phyloP scores from a whole-genome alignment of 2,113 vertebrate genomes.

The Ascaphus truei region DNA sequence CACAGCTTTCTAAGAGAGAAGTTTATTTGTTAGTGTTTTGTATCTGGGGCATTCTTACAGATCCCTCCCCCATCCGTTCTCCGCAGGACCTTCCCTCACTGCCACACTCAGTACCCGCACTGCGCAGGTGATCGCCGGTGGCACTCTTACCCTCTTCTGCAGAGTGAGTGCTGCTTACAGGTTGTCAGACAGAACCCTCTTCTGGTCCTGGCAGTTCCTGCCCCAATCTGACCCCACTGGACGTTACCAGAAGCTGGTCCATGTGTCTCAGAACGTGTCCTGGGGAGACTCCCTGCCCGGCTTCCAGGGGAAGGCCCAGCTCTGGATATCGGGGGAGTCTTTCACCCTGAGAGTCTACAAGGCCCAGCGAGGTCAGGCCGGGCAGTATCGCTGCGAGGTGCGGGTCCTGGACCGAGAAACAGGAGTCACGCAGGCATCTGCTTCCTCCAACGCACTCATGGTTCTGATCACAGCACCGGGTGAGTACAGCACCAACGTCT shows the following conservation, averaged over 20 bases:
- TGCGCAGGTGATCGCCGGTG: background rate
- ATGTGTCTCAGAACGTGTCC: constrained; percentile 42
- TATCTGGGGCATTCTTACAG: too few relatives aligned
- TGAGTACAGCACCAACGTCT: too few relatives aligned
- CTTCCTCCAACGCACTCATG: constrained; percentile 53
- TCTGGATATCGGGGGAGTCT: background rate
- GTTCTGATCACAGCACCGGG: constrained; percentile 66
- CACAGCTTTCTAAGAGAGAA: too few relatives aligned
- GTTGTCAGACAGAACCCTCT: constrained; percentile 24
- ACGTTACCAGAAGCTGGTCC: constrained; percentile 52
- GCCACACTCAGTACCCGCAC: background rate
- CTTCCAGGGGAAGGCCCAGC: constrained; percentile 57
- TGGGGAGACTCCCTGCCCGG: constrained; percentile 54
- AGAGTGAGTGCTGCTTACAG: background rate
- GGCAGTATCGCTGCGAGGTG: constrained; percentile 65
- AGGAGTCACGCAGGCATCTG: background rate
- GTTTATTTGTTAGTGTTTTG: too few relatives aligned
- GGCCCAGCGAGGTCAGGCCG: constrained; percentile 45
- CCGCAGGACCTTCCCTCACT: background rate
- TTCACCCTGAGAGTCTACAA: constrained; percentile 57
- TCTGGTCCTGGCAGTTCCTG: constrained; percentile 66
- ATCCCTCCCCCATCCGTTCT: background rate
- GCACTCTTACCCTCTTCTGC: constrained; percentile 49
- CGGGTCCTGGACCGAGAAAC: constrained; percentile 52
- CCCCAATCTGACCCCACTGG: accelerated